These are phyloP conservation scores for Aleiodes leptofemur DNA, from an alignment of 2,888 invertebrate genomes.

Conservation along the genomic window DNA sequence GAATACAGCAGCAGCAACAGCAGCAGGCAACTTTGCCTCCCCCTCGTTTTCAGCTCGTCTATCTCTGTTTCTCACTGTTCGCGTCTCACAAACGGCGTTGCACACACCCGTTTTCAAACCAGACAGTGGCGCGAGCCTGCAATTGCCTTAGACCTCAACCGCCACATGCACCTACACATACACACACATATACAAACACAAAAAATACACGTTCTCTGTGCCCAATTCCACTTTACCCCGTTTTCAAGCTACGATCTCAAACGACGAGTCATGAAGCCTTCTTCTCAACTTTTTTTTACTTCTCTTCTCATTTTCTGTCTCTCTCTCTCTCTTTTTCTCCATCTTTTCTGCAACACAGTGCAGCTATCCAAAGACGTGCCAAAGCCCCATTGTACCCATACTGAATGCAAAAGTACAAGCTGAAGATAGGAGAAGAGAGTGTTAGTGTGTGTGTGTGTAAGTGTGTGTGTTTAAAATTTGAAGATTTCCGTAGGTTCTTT, in stretches of 20 bases:
- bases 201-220: conserved; percentile 55
- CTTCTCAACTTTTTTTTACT: conserved; percentile 27
- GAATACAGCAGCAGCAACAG: conserved; percentile 50
- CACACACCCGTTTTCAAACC: conserved; percentile 59
- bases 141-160: conserved; percentile 71
- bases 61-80: conserved; percentile 44
- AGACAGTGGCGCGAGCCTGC: conserved; percentile 57
- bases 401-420: conserved; percentile 25
- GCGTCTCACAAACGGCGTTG: conserved; percentile 55
- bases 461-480: background rate
- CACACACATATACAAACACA: conserved; percentile 52
- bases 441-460: too few species aligned
- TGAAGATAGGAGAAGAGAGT: background rate
- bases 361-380: conserved; percentile 35
- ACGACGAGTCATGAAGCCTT: conserved; percentile 42
- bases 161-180: conserved; percentile 47
- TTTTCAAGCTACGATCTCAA: conserved; percentile 54
- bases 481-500: background rate
- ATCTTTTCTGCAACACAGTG: background rate
- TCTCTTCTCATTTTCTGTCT: conserved; percentile 12
- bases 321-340: conserved; percentile 12
- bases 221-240: conserved; percentile 67
- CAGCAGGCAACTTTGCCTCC: conserved; percentile 47
- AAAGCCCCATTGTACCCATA: conserved; percentile 38
- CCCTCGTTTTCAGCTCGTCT: conserved; percentile 49